A percentile compares a stretch with the other conserved stretches of the same genome.
These are phyloP conservation scores for Bathybates hornii DNA, from an alignment of 2,113 vertebrate genomes.

Conservation along the genomic window DNA sequence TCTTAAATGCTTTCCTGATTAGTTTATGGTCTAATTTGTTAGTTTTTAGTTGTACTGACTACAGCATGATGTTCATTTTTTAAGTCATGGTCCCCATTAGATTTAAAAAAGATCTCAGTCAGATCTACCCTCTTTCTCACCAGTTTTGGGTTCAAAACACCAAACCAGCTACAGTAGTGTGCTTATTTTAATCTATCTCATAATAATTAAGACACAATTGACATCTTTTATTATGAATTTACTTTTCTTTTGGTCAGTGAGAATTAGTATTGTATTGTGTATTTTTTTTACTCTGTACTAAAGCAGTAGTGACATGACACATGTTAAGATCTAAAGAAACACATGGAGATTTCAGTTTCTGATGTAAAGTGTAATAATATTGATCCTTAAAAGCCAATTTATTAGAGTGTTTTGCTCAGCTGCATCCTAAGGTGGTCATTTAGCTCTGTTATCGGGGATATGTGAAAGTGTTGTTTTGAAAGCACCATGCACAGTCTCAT, in stretches of 20 bases:
- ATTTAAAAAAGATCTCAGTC: background rate
- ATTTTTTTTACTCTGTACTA: background rate
- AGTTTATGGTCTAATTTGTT: background rate
- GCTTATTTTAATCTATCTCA: background rate
- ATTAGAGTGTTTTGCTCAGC: background rate
- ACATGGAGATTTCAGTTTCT: background rate
- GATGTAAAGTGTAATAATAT: background rate
- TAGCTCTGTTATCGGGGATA: background rate
- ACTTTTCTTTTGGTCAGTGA: background rate
- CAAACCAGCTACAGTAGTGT: background rate
- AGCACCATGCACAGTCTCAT: background rate
- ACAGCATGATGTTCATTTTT: background rate
- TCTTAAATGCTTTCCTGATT: background rate
- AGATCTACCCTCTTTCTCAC: background rate
- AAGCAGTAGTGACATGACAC: background rate
- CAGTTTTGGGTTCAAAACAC: background rate
- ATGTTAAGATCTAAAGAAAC: background rate
- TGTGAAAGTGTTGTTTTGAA: background rate
- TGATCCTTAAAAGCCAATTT: background rate
- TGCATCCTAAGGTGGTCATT: background rate
- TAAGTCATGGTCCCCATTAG: background rate
- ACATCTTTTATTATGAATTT: background rate
- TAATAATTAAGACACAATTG: background rate
- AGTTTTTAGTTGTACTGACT: background rate
- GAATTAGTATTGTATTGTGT: background rate